Percentiles rank a stretch among this genome's conserved stretches.
Conservation (phyloP, 1,140 invertebrate genomes). For the Trichonephila inaurata region DNA sequence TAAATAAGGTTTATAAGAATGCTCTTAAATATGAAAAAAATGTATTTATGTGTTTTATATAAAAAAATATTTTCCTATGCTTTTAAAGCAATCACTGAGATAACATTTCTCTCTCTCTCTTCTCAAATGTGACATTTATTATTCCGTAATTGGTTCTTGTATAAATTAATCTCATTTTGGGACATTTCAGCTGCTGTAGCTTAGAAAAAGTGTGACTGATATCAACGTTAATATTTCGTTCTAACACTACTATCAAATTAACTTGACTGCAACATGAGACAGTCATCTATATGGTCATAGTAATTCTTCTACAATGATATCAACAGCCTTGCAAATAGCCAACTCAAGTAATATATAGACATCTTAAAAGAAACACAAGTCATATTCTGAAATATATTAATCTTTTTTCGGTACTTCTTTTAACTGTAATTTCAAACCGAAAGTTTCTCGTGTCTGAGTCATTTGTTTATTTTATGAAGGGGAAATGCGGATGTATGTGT, state of each 20-base stretch:
- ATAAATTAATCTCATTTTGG: no score
- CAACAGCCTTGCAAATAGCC: not conserved
- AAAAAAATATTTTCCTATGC: no score
- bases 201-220: no score
- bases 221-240: not conserved
- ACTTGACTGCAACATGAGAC: not conserved
- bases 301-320: not conserved
- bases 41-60: no score
- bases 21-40: no score
- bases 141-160: no score
- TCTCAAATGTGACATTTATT: no score
- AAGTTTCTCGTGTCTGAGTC: slow-evolving; percentile 1
- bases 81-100: no score
- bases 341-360: not conserved
- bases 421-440: not conserved
- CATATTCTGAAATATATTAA: not conserved
- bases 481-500: not conserved
- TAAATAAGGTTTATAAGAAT: no score
- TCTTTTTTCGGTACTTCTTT: not conserved
- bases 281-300: not conserved
- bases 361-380: not conserved
- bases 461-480: slow-evolving; percentile 3
- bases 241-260: not conserved
- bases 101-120: no score
- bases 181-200: no score